Conservation (phyloP, 1,140 invertebrate species). For the Pseudomyrmex flavicornis region DNA sequence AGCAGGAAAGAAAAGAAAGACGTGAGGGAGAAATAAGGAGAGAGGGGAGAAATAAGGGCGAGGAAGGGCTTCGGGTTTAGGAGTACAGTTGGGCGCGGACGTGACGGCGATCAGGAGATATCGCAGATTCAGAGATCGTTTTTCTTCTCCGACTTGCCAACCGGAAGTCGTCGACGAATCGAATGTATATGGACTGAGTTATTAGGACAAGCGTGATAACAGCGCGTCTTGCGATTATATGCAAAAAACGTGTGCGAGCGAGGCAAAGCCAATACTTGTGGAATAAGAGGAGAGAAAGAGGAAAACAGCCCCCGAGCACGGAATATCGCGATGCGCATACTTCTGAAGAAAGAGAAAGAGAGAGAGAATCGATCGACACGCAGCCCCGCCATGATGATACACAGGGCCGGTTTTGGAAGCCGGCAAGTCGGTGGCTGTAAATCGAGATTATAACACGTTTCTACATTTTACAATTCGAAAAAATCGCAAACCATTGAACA, state of each 20-base stretch:
- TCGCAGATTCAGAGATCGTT: constrained; percentile 11
- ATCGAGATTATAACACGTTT: not conserved
- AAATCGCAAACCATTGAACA: no score
- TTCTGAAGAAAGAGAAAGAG: constrained; percentile 13
- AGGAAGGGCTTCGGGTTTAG: constrained; percentile 41
- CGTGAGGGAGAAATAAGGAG: not conserved
- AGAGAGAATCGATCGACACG: constrained; percentile 46
- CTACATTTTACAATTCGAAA: no score
- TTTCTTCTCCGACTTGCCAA: constrained; percentile 28
- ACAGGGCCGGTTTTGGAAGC: constrained; percentile 26
- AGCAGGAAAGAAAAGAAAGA: constrained; percentile 17
- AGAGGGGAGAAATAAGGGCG: not conserved
- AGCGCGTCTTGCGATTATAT: constrained; percentile 31
- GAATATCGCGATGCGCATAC: constrained; percentile 41
- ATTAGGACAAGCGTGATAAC: constrained; percentile 53
- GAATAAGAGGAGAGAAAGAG: not conserved
- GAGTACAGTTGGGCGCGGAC: constrained; percentile 57
- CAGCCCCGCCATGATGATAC: constrained; percentile 1
- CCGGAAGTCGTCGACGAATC: constrained; percentile 33
- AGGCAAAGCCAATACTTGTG: not conserved
- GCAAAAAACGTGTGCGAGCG: constrained; percentile 17
- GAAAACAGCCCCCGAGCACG: constrained; percentile 14
- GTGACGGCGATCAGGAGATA: constrained; percentile 63
- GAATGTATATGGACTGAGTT: constrained; percentile 32
- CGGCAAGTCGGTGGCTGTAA: not conserved